A percentile compares a stretch with the other conserved stretches of the same genome.
phyloP scores from a whole-genome alignment of 2,888 invertebrate genomes.

The Punctoribates punctum region DNA sequence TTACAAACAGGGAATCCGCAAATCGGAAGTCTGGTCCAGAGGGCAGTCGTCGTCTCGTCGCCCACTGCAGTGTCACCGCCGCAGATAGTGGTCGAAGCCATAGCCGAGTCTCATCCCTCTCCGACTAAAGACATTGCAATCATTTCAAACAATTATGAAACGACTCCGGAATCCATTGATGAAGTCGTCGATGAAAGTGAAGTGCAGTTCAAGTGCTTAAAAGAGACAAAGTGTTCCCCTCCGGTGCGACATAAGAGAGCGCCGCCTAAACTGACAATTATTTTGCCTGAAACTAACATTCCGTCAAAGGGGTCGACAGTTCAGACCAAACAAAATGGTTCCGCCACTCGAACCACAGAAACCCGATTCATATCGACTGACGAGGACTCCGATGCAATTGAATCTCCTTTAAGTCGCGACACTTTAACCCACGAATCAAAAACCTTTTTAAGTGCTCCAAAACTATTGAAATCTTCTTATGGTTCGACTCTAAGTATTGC shows the following conservation, averaged over 20 bases:
- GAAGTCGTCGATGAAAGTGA: slow-evolving; percentile 1
- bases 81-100: slow-evolving; percentile 48
- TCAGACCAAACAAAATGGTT: slow-evolving; percentile 31
- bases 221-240: slow-evolving; percentile 11
- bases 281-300: slow-evolving; percentile 26
- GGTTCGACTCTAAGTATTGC: slow-evolving; percentile 49
- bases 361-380: slow-evolving; percentile 42
- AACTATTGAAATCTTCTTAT: slow-evolving; percentile 43
- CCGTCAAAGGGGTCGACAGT: slow-evolving; percentile 15
- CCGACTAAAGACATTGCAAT: slow-evolving; percentile 20
- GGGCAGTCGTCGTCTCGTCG: slow-evolving; percentile 38
- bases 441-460: slow-evolving; percentile 42
- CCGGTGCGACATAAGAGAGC: neutral
- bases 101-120: slow-evolving; percentile 40
- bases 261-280: slow-evolving; percentile 17
- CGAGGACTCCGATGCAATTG: slow-evolving; percentile 44
- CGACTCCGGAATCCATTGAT: neutral
- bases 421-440: slow-evolving; percentile 39
- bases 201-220: slow-evolving; percentile 29
- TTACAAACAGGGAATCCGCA: neutral
- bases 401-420: slow-evolving; percentile 41
- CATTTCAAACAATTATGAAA: slow-evolving; percentile 33
- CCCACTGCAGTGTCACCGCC: slow-evolving; percentile 44
- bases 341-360: slow-evolving; percentile 27
- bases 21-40: neutral